Percentiles rank a stretch among this genome's conserved stretches.
Conservation (phyloP, 1,140 invertebrate species). For the Orussus abietinus region DNA sequence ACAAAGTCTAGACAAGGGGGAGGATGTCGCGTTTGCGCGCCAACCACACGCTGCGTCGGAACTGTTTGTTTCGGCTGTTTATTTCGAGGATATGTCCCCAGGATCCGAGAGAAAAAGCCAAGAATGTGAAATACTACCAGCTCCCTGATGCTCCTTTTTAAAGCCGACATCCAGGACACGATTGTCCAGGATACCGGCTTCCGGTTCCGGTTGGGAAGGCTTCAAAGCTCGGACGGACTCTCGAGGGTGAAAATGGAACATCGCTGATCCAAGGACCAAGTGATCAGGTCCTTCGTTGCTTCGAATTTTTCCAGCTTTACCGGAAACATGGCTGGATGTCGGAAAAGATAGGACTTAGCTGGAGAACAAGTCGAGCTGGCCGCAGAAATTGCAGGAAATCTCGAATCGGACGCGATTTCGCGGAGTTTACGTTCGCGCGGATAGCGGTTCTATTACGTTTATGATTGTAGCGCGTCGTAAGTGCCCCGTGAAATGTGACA, state of each 20-base stretch:
- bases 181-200: too few species aligned
- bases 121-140: conserved; percentile 4
- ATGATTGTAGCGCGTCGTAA: neutral
- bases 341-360: too few species aligned
- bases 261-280: too few species aligned
- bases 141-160: too few species aligned
- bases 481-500: neutral
- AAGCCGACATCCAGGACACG: too few species aligned
- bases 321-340: too few species aligned
- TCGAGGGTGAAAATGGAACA: too few species aligned
- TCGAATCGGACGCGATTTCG: neutral
- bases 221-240: too few species aligned
- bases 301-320: too few species aligned
- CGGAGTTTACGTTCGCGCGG: neutral
- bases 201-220: too few species aligned
- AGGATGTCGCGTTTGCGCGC: conserved; percentile 14
- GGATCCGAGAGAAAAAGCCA: neutral
- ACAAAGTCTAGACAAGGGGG: conserved; percentile 15
- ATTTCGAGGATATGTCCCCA: conserved; percentile 28
- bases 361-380: too few species aligned
- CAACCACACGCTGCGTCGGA: conserved; percentile 34
- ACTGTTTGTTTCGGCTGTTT: conserved; percentile 31
- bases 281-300: too few species aligned
- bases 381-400: neutral
- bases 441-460: neutral